Conservation (phyloP, 2,888 invertebrate species). For the Copidosoma aretas region DNA sequence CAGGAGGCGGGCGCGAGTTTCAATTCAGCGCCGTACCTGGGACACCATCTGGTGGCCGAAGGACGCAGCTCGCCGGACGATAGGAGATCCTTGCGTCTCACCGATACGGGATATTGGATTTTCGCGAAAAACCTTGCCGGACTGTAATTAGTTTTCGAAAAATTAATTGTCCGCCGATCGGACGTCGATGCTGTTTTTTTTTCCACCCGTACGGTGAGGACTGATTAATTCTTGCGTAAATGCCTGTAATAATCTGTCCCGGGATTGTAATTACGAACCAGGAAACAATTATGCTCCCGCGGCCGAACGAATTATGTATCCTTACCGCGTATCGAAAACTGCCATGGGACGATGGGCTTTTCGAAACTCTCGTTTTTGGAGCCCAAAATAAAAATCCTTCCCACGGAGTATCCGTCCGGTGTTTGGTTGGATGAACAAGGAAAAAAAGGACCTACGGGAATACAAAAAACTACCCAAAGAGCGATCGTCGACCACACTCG, state of each 20-base stretch:
- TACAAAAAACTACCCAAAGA: too few relatives aligned
- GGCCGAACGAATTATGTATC: too few relatives aligned
- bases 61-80: slow-evolving; percentile 38
- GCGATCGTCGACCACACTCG: too few relatives aligned
- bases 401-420: too few relatives aligned
- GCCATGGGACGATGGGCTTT: too few relatives aligned
- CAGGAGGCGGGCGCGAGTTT: slow-evolving; percentile 60
- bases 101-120: slow-evolving; percentile 16
- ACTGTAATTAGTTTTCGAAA: neutral
- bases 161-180: neutral
- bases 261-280: neutral
- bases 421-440: too few relatives aligned
- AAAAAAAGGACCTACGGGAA: too few relatives aligned
- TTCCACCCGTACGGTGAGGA: neutral
- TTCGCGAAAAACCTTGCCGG: neutral
- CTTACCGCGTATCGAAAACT: too few relatives aligned
- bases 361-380: too few relatives aligned
- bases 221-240: neutral
- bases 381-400: too few relatives aligned
- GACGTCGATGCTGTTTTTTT: neutral
- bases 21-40: slow-evolving; percentile 56
- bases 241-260: neutral
- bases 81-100: neutral
- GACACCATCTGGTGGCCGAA: slow-evolving; percentile 59
- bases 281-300: neutral